Evolutionary conservation across 2,113 vertebrate genomes (phyloP), one percentile per base, ranked within the genome.

Genomic region (Melanerpes formicivorus): DNA sequence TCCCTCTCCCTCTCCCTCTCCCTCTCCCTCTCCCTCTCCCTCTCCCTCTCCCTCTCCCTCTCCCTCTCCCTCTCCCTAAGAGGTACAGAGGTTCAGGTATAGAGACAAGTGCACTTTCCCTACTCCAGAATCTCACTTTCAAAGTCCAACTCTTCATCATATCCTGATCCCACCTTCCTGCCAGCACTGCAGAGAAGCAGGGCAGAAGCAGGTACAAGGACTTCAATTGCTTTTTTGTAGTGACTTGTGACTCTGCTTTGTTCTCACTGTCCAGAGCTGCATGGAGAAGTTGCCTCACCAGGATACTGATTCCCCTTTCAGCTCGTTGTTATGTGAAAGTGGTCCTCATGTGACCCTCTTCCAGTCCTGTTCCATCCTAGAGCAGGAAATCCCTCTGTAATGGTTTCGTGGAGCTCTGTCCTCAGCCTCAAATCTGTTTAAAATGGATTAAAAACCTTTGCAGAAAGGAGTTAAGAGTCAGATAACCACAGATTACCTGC

Each of bases 271-370:
- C 29, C 52, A 67, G 62, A 56, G 18, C 26, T 84, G 52, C 9
- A 29, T 59, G 78, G 17, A 70, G n/a, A 10, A 71, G 19, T 48
- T 82, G 42, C 59, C 15, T 64, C 66, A 46, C 10, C 8, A 16
- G 12, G 66, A 64, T n/a, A 64, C 44, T 54, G n/a, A 63, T 64
- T 30, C 23, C 30, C 27, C 4, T 42, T 84, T 82, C 67, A 46
- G 48, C 11, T 29, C 79, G 29, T 54, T 74, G 7, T 65, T 59
- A 74, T 16, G 14, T 58, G 13, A 2, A 18, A 70, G 27, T 34
- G 19, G 44, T 54, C 58, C 30, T 26, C 56, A 5, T 1, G 0
- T 16, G 22, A 54, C 15, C 5, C 6, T 16, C 8, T 14, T 5
- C 1, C 25, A 77, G 52, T 52, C 18, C 34, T 2, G 0, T 27